phyloP scores from a whole-genome alignment of 2,113 vertebrate species.

The Alligator mississippiensis region DNA sequence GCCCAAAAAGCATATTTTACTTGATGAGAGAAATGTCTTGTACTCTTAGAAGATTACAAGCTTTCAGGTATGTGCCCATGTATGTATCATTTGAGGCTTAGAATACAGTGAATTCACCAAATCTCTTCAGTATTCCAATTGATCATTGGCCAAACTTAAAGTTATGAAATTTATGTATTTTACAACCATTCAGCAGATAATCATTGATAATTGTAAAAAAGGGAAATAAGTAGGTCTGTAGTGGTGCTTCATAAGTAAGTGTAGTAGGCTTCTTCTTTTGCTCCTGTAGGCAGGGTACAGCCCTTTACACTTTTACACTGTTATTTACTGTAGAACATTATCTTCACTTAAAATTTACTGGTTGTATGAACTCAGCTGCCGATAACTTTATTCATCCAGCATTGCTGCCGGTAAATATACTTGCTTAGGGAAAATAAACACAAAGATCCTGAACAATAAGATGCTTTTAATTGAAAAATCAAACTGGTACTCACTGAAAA shows the following conservation, averaged over 20 bases:
- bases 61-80: background rate
- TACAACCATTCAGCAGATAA: background rate
- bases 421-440: constrained; percentile 63
- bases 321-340: background rate
- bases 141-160: background rate
- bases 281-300: background rate
- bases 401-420: constrained; percentile 50
- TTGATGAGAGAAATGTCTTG: background rate
- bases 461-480: constrained; percentile 37
- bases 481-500: background rate
- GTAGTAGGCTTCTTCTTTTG: background rate
- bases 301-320: background rate
- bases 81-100: too few species aligned
- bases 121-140: background rate
- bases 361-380: background rate
- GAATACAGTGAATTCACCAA: background rate
- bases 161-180: background rate
- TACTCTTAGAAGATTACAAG: background rate
- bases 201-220: background rate
- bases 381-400: constrained; percentile 41
- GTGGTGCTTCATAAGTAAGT: background rate
- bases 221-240: background rate
- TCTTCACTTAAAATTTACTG: background rate
- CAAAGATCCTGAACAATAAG: constrained; percentile 49
- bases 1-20: background rate